Conservation (phyloP, 2,113 vertebrate genomes). For the Anser brachyrhynchus region DNA sequence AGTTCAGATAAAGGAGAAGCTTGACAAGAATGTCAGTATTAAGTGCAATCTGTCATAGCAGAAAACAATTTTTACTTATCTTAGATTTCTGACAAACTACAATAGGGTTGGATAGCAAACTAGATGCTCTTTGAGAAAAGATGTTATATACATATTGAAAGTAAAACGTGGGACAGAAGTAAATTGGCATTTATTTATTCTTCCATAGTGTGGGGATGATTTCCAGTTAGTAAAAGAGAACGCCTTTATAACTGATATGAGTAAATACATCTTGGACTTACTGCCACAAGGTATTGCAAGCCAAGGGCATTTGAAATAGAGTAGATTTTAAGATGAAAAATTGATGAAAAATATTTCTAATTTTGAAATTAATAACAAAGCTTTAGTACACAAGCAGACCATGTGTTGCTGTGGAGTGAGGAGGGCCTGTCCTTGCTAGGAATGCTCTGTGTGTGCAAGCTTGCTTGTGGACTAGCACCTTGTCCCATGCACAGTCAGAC, state of each 20-base stretch:
- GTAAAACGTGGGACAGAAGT: background rate
- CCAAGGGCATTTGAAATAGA: background rate
- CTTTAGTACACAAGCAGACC: background rate
- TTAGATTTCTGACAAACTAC: background rate
- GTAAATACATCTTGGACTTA: background rate
- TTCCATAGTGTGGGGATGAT: background rate
- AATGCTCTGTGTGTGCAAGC: background rate
- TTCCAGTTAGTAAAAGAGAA: background rate
- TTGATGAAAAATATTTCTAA: no score
- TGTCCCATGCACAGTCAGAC: fast-evolving
- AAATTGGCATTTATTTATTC: background rate
- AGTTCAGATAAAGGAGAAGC: background rate
- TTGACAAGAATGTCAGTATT: background rate
- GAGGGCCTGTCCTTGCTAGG: background rate
- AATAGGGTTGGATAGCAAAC: background rate
- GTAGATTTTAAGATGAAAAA: no score
- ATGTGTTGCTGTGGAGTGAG: background rate
- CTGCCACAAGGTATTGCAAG: background rate
- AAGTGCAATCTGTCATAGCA: background rate
- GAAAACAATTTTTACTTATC: background rate
- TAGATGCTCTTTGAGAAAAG: background rate
- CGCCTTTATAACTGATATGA: background rate
- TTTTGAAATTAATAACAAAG: background rate
- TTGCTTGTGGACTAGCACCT: background rate
- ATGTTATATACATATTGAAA: background rate